A percentile compares a stretch with the other conserved stretches of the same genome.
Conservation (phyloP, 2,797 vertebrate genomes). For the Prionace glauca region DNA sequence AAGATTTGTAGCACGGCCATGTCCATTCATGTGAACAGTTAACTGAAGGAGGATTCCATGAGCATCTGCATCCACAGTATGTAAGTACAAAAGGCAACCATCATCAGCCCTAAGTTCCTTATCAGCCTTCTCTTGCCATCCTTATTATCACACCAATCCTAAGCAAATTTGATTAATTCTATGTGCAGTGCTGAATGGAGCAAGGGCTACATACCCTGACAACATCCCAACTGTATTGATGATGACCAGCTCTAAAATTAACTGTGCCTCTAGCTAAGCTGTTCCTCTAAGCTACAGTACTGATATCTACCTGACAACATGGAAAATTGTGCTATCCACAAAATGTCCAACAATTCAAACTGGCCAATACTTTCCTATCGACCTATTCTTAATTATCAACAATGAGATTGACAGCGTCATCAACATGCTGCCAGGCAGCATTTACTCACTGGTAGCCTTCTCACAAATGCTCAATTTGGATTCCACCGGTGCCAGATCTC, state of each 20-base stretch:
- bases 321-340: background rate
- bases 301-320: background rate
- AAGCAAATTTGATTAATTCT: background rate
- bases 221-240: background rate
- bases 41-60: background rate
- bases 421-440: background rate
- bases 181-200: background rate
- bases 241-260: background rate
- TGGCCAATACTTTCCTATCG: background rate
- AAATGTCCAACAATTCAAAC: background rate
- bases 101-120: background rate
- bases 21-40: background rate
- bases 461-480: background rate
- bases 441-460: background rate
- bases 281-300: background rate
- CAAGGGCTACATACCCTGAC: background rate
- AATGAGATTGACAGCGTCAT: background rate
- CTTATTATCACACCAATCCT: background rate
- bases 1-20: background rate
- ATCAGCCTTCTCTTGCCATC: background rate
- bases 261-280: background rate
- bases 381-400: background rate
- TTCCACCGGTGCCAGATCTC: background rate
- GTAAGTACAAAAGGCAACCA: background rate
- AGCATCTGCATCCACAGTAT: background rate